Evolutionary conservation across 2,888 invertebrate genomes (phyloP).

Genomic region (Cerceris rybyensis): DNA sequence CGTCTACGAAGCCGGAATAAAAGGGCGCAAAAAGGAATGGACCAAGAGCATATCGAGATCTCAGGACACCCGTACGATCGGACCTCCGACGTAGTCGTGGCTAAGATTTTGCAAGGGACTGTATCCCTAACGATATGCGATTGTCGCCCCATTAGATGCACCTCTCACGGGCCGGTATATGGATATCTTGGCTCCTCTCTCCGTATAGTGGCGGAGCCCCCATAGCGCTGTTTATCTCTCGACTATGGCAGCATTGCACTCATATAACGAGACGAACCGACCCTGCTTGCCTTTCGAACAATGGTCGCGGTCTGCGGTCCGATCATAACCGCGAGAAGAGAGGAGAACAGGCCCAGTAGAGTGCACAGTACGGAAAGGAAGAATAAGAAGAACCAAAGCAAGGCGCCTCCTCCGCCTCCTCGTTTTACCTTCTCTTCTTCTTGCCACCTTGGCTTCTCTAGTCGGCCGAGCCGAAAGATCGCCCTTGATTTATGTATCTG

Average conservation of each 20-base stretch:
- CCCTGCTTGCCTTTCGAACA: conserved; percentile 67
- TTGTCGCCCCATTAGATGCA: conserved; percentile 80
- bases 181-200: conserved; percentile 72
- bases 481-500: conserved; percentile 69
- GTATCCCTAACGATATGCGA: conserved; percentile 79
- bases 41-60: conserved; percentile 29
- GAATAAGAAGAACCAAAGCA: conserved; percentile 42
- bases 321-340: conserved; percentile 72
- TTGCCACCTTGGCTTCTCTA: conserved; percentile 24
- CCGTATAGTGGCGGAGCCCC: conserved; percentile 64
- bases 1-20: not conserved
- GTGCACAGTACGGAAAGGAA: conserved; percentile 20
- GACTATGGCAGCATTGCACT: conserved; percentile 64
- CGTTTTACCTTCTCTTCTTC: conserved; percentile 11
- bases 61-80: conserved; percentile 30
- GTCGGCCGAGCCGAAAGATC: conserved; percentile 57
- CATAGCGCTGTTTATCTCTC: conserved; percentile 75
- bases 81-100: conserved; percentile 62
- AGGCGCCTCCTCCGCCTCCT: conserved; percentile 44
- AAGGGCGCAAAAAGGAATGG: conserved; percentile 16
- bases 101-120: conserved; percentile 66
- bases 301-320: conserved; percentile 70
- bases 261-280: conserved; percentile 75
- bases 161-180: conserved; percentile 72
- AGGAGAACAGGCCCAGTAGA: conserved; percentile 8